phyloP scores from a whole-genome alignment of 1,140 invertebrate genomes.

The Helicoverpa armigera region DNA sequence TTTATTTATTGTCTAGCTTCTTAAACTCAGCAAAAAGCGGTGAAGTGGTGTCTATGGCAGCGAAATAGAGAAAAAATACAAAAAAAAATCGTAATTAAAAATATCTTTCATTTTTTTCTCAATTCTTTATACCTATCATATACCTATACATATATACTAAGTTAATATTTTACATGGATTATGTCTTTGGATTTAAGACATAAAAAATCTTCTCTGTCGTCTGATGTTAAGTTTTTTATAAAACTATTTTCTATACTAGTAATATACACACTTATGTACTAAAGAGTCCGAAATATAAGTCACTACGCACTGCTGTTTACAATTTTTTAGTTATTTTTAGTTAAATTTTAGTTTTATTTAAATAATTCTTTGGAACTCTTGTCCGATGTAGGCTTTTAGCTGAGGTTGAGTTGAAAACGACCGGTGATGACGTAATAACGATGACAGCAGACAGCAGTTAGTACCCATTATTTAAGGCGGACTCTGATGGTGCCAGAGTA shows the following conservation, averaged over 20 bases:
- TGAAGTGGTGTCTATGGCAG: constrained; percentile 70
- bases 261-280: constrained; percentile 53
- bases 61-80: constrained; percentile 67
- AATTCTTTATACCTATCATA: constrained; percentile 70
- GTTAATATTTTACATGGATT: constrained; percentile 77
- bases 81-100: constrained; percentile 81
- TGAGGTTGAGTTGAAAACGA: not conserved
- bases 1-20: constrained; percentile 75
- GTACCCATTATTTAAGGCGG: constrained; percentile 25
- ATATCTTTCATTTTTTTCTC: constrained; percentile 78
- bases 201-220: constrained; percentile 42
- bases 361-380: constrained; percentile 42
- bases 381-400: constrained; percentile 13
- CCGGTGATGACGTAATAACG: not conserved
- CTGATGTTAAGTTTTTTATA: constrained; percentile 41
- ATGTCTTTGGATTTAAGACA: constrained; percentile 67
- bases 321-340: constrained; percentile 4
- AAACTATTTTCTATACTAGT: constrained; percentile 51
- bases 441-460: constrained; percentile 1
- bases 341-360: constrained; percentile 1
- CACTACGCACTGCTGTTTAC: constrained; percentile 49
- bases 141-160: constrained; percentile 73
- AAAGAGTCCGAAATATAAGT: constrained; percentile 50
- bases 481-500: constrained; percentile 15
- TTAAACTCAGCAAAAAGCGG: constrained; percentile 49